These are phyloP conservation scores for Aquatica leii DNA, from an alignment of 2,888 invertebrate species.

Conservation along the genomic window DNA sequence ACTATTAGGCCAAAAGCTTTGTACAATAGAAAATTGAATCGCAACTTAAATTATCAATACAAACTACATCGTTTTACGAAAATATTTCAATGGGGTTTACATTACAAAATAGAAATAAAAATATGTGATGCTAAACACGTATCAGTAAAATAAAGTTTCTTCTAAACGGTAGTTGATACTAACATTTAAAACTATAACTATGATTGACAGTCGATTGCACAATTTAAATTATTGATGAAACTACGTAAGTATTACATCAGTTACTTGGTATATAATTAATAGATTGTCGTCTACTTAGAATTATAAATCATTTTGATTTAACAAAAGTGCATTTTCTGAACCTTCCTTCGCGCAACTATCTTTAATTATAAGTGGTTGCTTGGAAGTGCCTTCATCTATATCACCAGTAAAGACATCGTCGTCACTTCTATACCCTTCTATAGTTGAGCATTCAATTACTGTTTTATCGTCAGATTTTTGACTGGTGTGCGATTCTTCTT, in stretches of 20 bases:
- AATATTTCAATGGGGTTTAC: not conserved
- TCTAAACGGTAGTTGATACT: constrained; percentile 15
- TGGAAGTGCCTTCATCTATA: constrained; percentile 47
- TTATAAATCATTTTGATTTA: constrained; percentile 52
- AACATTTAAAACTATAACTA: constrained; percentile 32
- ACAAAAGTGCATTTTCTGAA: constrained; percentile 53
- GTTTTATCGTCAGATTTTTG: constrained; percentile 59
- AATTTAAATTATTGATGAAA: constrained; percentile 27
- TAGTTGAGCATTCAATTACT: constrained; percentile 54
- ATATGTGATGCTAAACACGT: not conserved
- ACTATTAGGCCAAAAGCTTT: constrained; percentile 7
- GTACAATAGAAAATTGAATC: not conserved
- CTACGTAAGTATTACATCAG: constrained; percentile 31
- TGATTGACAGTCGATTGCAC: constrained; percentile 31
- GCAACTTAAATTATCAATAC: not conserved
- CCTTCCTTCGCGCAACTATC: constrained; percentile 53
- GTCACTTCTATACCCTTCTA: constrained; percentile 47
- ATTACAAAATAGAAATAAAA: not conserved
- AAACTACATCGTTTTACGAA: constrained; percentile 1
- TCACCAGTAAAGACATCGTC: constrained; percentile 55
- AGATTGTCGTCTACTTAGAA: constrained; percentile 31
- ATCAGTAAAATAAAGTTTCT: constrained; percentile 24
- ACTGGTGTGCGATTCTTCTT: constrained; percentile 59
- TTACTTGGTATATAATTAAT: constrained; percentile 28
- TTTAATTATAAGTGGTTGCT: constrained; percentile 49